Conservation (phyloP, 2,113 vertebrate genomes). For the Tupaia tana region DNA sequence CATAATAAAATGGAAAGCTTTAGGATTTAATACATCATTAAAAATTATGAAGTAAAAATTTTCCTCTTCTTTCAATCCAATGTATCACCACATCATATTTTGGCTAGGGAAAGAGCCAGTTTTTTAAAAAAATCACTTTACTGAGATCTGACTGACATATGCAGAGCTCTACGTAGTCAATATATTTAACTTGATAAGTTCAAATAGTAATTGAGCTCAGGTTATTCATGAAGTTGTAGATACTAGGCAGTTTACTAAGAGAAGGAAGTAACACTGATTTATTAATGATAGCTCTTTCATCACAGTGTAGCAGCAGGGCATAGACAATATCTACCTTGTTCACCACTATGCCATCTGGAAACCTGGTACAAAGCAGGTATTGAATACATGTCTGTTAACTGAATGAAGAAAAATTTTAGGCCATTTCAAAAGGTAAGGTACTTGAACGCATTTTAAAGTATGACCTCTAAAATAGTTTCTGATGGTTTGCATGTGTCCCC, state of each 20-base stretch:
- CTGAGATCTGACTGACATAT: not conserved
- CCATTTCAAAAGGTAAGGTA: conserved; percentile 21
- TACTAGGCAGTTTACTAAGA: not conserved
- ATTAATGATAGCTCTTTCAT: not conserved
- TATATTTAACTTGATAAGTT: not conserved
- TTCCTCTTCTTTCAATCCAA: not conserved
- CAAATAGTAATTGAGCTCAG: not conserved
- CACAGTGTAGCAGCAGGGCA: not conserved
- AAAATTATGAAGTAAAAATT: conserved; percentile 25
- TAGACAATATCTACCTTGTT: not conserved
- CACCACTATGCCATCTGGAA: not conserved
- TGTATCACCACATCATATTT: not conserved
- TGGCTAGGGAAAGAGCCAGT: not conserved
- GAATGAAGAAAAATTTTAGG: not conserved
- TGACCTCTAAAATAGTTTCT: not conserved
- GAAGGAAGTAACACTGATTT: not conserved
- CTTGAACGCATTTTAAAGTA: not conserved
- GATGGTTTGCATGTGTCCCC: too few species aligned
- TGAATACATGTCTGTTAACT: not conserved
- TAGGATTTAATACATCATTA: conserved; percentile 2
- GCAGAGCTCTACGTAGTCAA: not conserved
- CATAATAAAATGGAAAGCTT: not conserved
- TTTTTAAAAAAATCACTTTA: not conserved
- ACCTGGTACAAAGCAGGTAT: not conserved
- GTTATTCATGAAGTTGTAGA: not conserved